Percentiles rank a stretch among this genome's conserved stretches.
These are phyloP conservation scores for Oreonectes daqikongensis DNA, from an alignment of 2,797 vertebrate species.

Conservation along the genomic window DNA sequence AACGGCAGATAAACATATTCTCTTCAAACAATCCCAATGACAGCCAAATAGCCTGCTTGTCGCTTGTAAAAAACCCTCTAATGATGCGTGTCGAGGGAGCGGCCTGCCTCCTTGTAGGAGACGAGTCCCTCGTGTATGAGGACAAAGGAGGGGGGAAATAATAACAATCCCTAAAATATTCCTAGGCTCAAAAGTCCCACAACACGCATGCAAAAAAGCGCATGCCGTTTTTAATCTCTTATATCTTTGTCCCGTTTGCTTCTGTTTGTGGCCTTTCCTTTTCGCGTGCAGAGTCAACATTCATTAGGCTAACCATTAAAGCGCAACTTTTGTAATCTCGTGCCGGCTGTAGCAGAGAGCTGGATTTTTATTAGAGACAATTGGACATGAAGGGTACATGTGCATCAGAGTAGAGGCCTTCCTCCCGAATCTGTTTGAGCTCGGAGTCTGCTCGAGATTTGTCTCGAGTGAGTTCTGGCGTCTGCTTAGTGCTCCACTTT, in stretches of 20 bases:
- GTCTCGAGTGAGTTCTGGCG: constrained; percentile 55
- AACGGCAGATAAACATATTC: constrained; percentile 87
- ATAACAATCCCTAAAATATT: constrained; percentile 77
- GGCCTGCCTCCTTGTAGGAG: constrained; percentile 84
- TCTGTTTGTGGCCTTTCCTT: constrained; percentile 5
- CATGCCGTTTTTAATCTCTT: constrained; percentile 56
- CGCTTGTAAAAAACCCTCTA: constrained; percentile 88
- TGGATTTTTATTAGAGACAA: constrained; percentile 65
- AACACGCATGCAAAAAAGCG: constrained; percentile 59
- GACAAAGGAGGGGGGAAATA: constrained; percentile 71
- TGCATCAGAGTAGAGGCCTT: constrained; percentile 62
- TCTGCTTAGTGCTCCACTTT: constrained; percentile 59
- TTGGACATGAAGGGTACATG: constrained; percentile 78
- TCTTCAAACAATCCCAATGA: constrained; percentile 94
- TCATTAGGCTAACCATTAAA: constrained; percentile 81
- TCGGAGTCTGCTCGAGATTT: constrained; percentile 34
- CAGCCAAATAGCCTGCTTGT: constrained; percentile 95
- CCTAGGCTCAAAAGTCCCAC: constrained; percentile 66
- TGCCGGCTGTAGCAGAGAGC: constrained; percentile 57
- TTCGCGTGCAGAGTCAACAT: constrained; percentile 72
- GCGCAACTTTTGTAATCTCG: constrained; percentile 65
- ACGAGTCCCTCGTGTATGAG: constrained; percentile 81
- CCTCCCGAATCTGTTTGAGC: constrained; percentile 58
- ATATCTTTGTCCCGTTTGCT: constrained; percentile 39
- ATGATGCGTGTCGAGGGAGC: constrained; percentile 94